These are phyloP conservation scores for Thaumetopoea pityocampa DNA, from an alignment of 1,140 invertebrate genomes.

Conservation along the genomic window DNA sequence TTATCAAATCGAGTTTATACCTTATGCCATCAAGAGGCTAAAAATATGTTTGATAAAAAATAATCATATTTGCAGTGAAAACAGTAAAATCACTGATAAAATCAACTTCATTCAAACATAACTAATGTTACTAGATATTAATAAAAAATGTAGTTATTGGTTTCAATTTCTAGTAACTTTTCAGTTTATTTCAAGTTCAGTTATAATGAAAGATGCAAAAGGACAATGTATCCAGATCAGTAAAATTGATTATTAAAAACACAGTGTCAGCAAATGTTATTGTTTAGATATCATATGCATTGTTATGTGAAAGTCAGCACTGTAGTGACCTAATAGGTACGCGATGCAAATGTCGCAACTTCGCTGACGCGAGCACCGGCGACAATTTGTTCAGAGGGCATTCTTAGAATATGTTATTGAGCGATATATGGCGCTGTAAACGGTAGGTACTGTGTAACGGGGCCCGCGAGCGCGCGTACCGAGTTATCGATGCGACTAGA, in stretches of 20 bases:
- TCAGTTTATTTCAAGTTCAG: too few species aligned
- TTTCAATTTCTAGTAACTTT: too few species aligned
- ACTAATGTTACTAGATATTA: too few species aligned
- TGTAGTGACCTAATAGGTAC: slow-evolving; percentile 37
- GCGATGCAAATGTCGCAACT: slow-evolving; percentile 30
- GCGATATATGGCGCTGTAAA: slow-evolving; percentile 17
- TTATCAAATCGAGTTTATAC: too few species aligned
- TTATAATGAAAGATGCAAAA: too few species aligned
- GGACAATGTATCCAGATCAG: too few species aligned
- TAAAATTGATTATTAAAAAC: slow-evolving; percentile 42
- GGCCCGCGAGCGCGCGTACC: slow-evolving; percentile 31
- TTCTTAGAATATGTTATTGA: slow-evolving; percentile 23
- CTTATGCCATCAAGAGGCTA: too few species aligned
- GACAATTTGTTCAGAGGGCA: slow-evolving; percentile 18
- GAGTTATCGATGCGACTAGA: slow-evolving; percentile 32
- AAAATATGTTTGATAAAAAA: too few species aligned
- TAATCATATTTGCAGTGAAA: too few species aligned
- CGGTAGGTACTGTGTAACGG: slow-evolving; percentile 24
- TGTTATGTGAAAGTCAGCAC: slow-evolving; percentile 53
- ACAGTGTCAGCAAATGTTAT: slow-evolving; percentile 25
- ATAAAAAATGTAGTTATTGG: too few species aligned
- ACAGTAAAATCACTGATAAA: too few species aligned
- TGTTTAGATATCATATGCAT: slow-evolving; percentile 14
- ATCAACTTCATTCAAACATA: too few species aligned
- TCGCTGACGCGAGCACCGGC: slow-evolving; percentile 6